Conservation (phyloP, 2,113 vertebrate genomes). For the Macquaria ambigua region DNA sequence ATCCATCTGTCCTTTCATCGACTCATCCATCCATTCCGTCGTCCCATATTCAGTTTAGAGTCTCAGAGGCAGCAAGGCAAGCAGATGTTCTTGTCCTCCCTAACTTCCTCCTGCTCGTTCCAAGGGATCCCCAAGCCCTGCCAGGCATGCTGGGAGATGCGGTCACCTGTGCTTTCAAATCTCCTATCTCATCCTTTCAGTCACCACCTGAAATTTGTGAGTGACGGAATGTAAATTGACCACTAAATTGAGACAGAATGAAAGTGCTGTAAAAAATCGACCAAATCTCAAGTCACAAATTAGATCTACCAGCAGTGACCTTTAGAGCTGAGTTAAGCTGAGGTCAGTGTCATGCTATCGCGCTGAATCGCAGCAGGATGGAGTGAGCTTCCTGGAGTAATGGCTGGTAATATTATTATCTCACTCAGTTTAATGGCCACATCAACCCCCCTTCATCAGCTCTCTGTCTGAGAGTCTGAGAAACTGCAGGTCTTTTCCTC, state of each 20-base stretch:
- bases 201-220: conserved; percentile 1
- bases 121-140: neutral
- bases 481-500: neutral
- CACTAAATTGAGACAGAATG: conserved; percentile 36
- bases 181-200: neutral
- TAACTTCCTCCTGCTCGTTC: neutral
- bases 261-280: conserved; percentile 7
- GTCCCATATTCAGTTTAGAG: neutral
- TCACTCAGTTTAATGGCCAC: conserved; percentile 54
- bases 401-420: conserved; percentile 65
- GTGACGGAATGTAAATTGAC: conserved; percentile 20
- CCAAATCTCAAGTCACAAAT: conserved; percentile 27
- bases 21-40: neutral
- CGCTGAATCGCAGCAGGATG: conserved; percentile 20
- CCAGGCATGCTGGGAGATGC: neutral
- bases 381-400: conserved; percentile 59
- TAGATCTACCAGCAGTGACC: conserved; percentile 40
- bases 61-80: neutral
- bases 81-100: conserved; percentile 6
- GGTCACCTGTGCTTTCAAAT: neutral
- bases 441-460: conserved; percentile 14
- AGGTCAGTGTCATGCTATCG: conserved; percentile 49
- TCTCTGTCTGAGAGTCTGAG: conserved; percentile 25
- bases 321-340: conserved; percentile 53
- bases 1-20: conserved; percentile 10